phyloP scores from a whole-genome alignment of 2,113 vertebrate genomes.

The Catharus fuscescens region DNA sequence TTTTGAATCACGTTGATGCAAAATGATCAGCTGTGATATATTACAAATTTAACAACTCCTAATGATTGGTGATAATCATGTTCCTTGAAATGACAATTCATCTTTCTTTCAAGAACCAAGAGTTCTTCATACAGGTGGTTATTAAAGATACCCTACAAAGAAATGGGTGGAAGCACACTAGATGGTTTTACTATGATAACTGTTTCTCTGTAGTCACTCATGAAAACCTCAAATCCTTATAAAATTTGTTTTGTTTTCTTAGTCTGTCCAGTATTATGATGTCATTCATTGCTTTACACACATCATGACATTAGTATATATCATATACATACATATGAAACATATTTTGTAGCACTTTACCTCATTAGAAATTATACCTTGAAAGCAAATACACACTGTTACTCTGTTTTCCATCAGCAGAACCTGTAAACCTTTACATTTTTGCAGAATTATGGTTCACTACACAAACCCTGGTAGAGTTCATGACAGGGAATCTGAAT shows the following conservation, averaged over 20 bases:
- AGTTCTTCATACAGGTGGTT: background rate
- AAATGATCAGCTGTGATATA: constrained; percentile 4
- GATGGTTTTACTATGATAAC: rapidly evolving
- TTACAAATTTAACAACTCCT: constrained; percentile 38
- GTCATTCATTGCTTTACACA: background rate
- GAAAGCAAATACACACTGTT: background rate
- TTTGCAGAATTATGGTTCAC: background rate
- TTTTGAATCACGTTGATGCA: background rate
- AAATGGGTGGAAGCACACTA: background rate
- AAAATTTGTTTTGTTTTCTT: background rate
- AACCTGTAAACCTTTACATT: background rate
- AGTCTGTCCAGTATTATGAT: background rate
- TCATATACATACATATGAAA: background rate
- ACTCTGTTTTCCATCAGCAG: background rate
- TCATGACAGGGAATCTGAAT: background rate
- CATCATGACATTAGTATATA: background rate
- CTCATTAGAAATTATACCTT: background rate
- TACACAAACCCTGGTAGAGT: constrained; percentile 1
- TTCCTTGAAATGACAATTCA: background rate
- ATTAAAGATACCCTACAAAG: background rate
- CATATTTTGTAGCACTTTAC: background rate
- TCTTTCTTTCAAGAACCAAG: background rate
- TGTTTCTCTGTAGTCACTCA: background rate
- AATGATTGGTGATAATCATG: background rate
- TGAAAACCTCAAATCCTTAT: background rate